These are phyloP conservation scores for Erebia palarica DNA, from an alignment of 2,888 invertebrate genomes.

Conservation along the genomic window DNA sequence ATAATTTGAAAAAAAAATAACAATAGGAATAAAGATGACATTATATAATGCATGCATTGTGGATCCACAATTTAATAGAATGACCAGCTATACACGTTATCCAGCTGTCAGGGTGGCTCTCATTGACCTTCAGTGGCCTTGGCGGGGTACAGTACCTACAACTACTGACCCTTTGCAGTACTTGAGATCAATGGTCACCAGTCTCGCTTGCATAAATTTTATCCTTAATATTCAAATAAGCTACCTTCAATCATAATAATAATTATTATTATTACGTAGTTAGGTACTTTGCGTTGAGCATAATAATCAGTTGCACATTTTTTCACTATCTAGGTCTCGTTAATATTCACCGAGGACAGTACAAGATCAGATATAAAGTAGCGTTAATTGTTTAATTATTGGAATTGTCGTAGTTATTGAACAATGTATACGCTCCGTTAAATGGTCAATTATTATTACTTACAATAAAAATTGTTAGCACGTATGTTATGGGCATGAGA, in stretches of 20 bases:
- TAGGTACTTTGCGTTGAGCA: not conserved
- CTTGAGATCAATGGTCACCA: not conserved
- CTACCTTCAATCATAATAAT: conserved; percentile 1
- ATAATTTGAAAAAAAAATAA: no score
- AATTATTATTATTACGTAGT: not conserved
- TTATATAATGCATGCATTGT: no score
- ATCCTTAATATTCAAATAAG: not conserved
- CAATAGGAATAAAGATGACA: no score
- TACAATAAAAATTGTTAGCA: not conserved
- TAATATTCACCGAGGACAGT: conserved; percentile 18
- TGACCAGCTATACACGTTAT: no score
- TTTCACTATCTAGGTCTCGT: conserved; percentile 18
- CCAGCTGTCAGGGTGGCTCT: no score
- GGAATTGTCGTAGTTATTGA: conserved; percentile 21
- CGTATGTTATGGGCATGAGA: not conserved
- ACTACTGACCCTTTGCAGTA: not conserved
- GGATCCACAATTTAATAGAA: no score
- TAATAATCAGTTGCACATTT: conserved; percentile 23
- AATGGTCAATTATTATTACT: conserved; percentile 7
- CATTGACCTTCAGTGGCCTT: no score
- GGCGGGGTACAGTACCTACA: no score
- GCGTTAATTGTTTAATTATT: conserved; percentile 28
- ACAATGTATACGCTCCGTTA: conserved; percentile 15
- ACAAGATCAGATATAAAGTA: conserved; percentile 13
- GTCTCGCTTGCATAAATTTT: not conserved